phyloP scores from a whole-genome alignment of 2,113 vertebrate genomes.

The Saguinus midas region DNA sequence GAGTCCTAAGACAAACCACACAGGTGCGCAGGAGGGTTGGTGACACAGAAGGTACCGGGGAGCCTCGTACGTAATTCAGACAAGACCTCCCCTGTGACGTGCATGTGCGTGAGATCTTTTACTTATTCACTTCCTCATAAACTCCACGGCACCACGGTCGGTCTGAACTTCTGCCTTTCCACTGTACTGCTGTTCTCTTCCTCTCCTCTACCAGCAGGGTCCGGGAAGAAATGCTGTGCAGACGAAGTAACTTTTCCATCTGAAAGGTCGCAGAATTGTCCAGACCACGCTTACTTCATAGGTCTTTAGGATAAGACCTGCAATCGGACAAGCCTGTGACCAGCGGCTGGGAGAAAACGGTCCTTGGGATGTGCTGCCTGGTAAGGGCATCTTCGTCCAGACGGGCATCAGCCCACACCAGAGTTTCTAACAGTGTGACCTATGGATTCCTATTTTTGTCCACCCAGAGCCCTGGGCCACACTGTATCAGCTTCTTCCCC shows the following conservation, averaged over 20 bases:
- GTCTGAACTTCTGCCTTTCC: background rate
- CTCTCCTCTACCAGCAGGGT: background rate
- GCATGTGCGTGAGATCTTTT: background rate
- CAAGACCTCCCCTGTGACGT: too few species aligned
- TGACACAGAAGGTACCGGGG: background rate
- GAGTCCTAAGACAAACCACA: constrained; percentile 25
- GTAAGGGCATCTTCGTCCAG: background rate
- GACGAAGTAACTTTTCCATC: background rate
- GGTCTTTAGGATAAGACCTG: background rate
- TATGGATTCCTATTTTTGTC: background rate
- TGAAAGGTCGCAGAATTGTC: background rate
- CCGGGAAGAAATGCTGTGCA: background rate
- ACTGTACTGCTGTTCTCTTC: background rate
- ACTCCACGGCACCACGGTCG: background rate
- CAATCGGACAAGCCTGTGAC: background rate
- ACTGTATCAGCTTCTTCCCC: background rate
- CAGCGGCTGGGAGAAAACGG: background rate
- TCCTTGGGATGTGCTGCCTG: background rate
- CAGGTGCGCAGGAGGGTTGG: background rate
- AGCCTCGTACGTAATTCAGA: background rate
- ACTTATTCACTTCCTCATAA: background rate
- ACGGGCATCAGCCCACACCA: background rate
- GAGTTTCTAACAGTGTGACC: background rate
- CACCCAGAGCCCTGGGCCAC: background rate
- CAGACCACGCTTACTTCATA: background rate